phyloP scores from a whole-genome alignment of 1,140 invertebrate genomes.

The Drosophila equinoxialis region DNA sequence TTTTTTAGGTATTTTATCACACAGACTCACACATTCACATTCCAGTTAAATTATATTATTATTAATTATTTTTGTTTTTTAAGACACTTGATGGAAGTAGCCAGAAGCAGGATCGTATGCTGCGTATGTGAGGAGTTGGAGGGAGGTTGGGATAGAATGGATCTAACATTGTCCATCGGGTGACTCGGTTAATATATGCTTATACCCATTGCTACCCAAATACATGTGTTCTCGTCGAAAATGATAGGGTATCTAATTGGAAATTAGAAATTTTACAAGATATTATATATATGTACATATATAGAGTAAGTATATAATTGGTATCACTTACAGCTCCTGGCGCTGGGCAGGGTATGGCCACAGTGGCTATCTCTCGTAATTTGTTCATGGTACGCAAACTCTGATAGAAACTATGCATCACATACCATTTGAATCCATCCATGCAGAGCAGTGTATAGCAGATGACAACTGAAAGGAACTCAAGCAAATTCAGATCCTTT shows the following conservation, averaged over 20 bases:
- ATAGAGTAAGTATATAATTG: neutral
- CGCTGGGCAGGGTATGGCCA: constrained; percentile 79
- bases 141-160: neutral
- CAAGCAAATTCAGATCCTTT: too few relatives aligned
- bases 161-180: constrained; percentile 76
- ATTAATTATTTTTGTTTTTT: neutral
- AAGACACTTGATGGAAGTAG: constrained; percentile 57
- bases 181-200: constrained; percentile 78
- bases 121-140: constrained; percentile 1
- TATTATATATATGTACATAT: too few relatives aligned
- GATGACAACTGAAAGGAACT: constrained; percentile 56
- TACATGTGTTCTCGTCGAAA: constrained; percentile 81
- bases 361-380: constrained; percentile 77
- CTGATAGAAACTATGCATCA: constrained; percentile 78
- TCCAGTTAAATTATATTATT: neutral
- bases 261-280: too few relatives aligned
- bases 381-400: constrained; percentile 78
- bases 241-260: constrained; percentile 70
- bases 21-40: constrained; percentile 22
- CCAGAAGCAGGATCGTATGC: constrained; percentile 18
- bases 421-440: constrained; percentile 76
- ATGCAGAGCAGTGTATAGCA: constrained; percentile 65
- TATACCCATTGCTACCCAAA: constrained; percentile 80
- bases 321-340: constrained; percentile 67
- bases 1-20: constrained; percentile 41